phyloP scores from a whole-genome alignment of 2,888 invertebrate genomes.

The Ametastegia equiseti region DNA sequence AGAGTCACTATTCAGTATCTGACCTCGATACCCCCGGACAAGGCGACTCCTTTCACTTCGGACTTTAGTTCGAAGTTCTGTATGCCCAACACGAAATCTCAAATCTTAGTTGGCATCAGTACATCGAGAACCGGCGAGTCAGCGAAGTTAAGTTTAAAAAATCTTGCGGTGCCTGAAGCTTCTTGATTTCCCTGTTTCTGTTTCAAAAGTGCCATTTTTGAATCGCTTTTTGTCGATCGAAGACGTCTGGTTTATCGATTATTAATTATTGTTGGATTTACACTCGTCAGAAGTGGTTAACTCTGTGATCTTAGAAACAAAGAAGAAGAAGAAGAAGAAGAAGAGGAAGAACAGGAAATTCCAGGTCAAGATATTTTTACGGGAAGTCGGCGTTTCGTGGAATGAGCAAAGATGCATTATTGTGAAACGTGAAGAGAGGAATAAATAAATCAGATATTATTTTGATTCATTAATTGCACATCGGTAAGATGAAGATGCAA shows the following conservation, averaged over 20 bases:
- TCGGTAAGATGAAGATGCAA: constrained; percentile 57
- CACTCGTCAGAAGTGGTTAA: neutral
- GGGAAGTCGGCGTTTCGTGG: neutral
- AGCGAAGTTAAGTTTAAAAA: neutral
- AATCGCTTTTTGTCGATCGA: neutral
- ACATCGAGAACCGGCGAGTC: constrained; percentile 36
- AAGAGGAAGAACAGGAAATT: neutral
- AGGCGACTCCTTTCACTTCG: constrained; percentile 72
- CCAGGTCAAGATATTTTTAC: neutral
- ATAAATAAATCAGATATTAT: neutral
- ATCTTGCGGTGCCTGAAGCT: neutral
- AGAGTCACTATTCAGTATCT: constrained; percentile 57
- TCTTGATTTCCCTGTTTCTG: neutral
- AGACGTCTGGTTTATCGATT: neutral
- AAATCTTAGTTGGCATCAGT: constrained; percentile 30
- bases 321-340: neutral
- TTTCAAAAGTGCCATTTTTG: neutral
- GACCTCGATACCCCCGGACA: constrained; percentile 67
- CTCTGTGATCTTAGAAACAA: neutral
- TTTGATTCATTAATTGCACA: neutral
- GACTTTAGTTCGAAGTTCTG: constrained; percentile 68
- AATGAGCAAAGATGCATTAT: constrained; percentile 18
- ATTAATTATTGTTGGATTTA: neutral
- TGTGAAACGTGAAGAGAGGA: constrained; percentile 12
- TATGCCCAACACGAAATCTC: constrained; percentile 54